Evolutionary conservation across 2,113 vertebrate species (phyloP).

Genomic region (Aythya baeri): DNA sequence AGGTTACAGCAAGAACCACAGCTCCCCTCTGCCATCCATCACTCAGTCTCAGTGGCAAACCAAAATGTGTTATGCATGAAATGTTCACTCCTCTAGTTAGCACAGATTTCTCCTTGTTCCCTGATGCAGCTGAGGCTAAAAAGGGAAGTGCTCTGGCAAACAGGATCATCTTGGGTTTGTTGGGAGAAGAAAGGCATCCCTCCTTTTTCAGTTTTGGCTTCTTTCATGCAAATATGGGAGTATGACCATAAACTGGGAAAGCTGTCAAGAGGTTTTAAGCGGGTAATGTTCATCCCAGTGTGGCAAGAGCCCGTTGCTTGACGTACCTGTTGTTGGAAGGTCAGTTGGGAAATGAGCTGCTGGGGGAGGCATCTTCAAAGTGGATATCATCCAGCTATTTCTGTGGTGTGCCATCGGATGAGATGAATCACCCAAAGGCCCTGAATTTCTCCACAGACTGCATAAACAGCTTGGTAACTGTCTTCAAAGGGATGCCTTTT

Average conservation of each 20-base stretch:
- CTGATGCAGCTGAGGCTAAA: background rate
- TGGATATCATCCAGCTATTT: background rate
- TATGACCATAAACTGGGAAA: background rate
- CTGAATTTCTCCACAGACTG: background rate
- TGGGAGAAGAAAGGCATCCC: background rate
- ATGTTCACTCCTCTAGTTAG: background rate
- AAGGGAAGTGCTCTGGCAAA: background rate
- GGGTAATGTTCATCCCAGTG: background rate
- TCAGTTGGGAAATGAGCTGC: background rate
- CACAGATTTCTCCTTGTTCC: background rate
- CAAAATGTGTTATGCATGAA: background rate
- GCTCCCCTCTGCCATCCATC: background rate
- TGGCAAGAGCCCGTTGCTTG: background rate
- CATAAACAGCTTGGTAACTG: background rate
- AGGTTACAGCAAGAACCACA: background rate
- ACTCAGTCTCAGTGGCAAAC: background rate
- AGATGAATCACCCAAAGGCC: background rate
- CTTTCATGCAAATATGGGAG: background rate
- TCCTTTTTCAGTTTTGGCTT: background rate
- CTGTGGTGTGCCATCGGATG: background rate
- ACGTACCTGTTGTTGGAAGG: constrained; percentile 11
- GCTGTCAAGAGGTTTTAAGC: background rate
- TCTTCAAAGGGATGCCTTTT: background rate
- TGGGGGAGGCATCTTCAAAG: background rate
- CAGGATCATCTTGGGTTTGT: background rate